Base-by-base conservation (phyloP, 2,113 vertebrate species). In the Campylorhamphus procurvoides region DNA sequence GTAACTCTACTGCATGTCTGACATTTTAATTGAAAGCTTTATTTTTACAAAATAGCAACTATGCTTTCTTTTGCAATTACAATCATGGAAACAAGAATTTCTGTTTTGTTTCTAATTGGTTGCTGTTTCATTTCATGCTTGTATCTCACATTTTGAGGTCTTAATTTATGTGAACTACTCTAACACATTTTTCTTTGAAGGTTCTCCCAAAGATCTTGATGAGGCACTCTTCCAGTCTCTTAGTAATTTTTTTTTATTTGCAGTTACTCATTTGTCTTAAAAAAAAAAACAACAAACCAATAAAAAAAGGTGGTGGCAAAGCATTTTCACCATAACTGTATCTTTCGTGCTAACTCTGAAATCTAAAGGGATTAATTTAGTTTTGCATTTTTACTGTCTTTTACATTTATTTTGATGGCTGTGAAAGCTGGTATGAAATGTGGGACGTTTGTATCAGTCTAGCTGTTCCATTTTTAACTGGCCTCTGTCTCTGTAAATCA, bases 161-260 rank as follows among this genome's bases (percentile, higher is more conserved):
- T 98, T 98, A 97, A 97, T 98, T 98, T 98, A 92, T 95, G 97
- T 98, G 96, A 98, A 98, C 98, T 98, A 97, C 97, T 98, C 98
- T 98, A 98, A 98, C 97, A 94, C 98, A 42, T 98, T 98, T 98
- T 98, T 98, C 98, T 98, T 98, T 98, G 95, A 98, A 98, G 98
- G 98, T 98, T 98, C 97, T 98, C 94, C 97, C 98, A 98, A 98
- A 98, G 98, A 98, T 98, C 98, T 98, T 98, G 98, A 98, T 69
- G 97, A 98, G 97, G 98, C 97, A 98, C 95, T 98, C 98, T 98
- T 98, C 97, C 98, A 98, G 96, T 98, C 97, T 98, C 97, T 98
- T 98, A 97, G 97, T 98, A 98, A 98, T 98, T 98, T 97, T 97
- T 97, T 81, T 98, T 98, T 97, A 98, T 98, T 98, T 98, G 97